phyloP scores from a whole-genome alignment of 1,140 invertebrate species.

The Temnothorax curvispinosus region DNA sequence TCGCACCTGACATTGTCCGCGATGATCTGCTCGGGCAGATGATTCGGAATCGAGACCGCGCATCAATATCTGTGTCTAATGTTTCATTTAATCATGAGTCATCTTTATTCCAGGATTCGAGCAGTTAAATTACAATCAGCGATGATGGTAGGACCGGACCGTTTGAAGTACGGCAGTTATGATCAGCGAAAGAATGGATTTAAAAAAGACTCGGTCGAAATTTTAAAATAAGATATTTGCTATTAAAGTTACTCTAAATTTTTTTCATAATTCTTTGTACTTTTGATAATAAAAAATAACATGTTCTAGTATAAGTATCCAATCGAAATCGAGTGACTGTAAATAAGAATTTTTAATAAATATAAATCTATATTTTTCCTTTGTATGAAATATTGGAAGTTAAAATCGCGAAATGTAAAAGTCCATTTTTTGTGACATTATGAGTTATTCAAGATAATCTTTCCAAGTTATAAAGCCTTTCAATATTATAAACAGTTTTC shows the following conservation, averaged over 20 bases:
- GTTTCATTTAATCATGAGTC: slow-evolving; percentile 15
- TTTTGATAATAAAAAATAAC: not conserved
- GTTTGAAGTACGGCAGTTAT: not conserved
- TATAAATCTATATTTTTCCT: not conserved
- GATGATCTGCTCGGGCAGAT: slow-evolving; percentile 33
- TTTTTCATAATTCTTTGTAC: not conserved
- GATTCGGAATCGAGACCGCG: not conserved
- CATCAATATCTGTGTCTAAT: slow-evolving; percentile 27
- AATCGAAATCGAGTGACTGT: not conserved
- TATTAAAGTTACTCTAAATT: not conserved
- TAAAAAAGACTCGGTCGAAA: not conserved
- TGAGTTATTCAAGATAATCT: not conserved
- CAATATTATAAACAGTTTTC: not conserved
- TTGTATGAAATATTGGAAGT: not conserved
- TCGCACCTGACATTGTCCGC: slow-evolving; percentile 69
- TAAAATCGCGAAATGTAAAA: not conserved
- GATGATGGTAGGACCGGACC: not conserved
- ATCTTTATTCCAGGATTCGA: slow-evolving; percentile 16
- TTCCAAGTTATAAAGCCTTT: not conserved
- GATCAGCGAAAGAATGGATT: not conserved
- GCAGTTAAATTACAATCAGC: not conserved
- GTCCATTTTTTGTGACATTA: not conserved
- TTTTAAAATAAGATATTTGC: not conserved
- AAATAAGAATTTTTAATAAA: not conserved
- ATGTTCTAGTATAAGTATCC: not conserved